A percentile compares a stretch with the other conserved stretches of the same genome.
These are phyloP conservation scores for Cephus pygmeus DNA, from an alignment of 2,888 invertebrate species.

Conservation along the genomic window DNA sequence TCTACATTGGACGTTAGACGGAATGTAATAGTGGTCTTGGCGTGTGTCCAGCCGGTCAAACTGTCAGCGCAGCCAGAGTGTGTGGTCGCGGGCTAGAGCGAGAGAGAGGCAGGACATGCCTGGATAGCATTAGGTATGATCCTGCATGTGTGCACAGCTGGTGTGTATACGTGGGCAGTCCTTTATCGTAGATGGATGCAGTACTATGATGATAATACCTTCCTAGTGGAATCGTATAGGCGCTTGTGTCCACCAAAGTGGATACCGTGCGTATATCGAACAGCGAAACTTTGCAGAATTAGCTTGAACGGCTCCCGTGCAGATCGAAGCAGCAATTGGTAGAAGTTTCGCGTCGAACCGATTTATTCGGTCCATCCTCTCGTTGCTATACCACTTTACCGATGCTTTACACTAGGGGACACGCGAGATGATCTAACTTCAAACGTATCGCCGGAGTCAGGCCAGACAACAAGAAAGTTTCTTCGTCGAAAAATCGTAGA, in stretches of 20 bases:
- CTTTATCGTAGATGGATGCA: neutral
- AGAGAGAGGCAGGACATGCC: neutral
- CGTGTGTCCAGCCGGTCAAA: slow-evolving; percentile 45
- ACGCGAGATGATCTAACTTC: neutral
- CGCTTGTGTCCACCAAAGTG: slow-evolving; percentile 29
- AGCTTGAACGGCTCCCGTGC: neutral
- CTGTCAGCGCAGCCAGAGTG: neutral
- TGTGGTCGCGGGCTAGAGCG: neutral
- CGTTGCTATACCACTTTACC: neutral
- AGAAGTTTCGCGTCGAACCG: neutral
- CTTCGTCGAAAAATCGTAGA: neutral
- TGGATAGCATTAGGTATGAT: slow-evolving; percentile 20
- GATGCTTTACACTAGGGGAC: neutral
- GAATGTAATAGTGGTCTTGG: slow-evolving; percentile 58
- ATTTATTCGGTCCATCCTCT: neutral
- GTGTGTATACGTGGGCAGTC: neutral
- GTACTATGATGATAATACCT: slow-evolving; percentile 21
- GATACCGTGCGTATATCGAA: slow-evolving; percentile 31
- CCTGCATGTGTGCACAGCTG: slow-evolving; percentile 18
- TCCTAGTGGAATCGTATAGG: slow-evolving; percentile 25
- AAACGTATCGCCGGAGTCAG: neutral
- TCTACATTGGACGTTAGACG: slow-evolving; percentile 46
- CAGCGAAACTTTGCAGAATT: slow-evolving; percentile 37
- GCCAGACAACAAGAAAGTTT: neutral
- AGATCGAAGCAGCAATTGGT: neutral